Evolutionary conservation across 2,797 vertebrate species (phyloP).

Genomic region (Girardinus metallicus): DNA sequence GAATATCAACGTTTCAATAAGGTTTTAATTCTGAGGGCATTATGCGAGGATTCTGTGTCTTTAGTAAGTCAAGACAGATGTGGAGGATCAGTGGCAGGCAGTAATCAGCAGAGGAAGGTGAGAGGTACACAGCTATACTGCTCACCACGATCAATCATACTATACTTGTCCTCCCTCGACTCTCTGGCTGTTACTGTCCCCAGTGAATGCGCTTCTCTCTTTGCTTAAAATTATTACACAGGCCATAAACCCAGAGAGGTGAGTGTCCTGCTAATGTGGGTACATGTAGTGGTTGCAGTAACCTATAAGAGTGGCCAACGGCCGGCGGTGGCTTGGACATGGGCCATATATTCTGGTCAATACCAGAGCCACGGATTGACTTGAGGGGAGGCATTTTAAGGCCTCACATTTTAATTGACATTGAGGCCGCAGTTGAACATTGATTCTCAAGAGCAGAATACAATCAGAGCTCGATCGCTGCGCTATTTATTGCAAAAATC

Average conservation of each 20-base stretch:
- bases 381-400: slow-evolving; percentile 63
- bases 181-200: slow-evolving; percentile 79
- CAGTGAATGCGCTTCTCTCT: slow-evolving; percentile 78
- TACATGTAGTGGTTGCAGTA: slow-evolving; percentile 78
- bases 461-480: slow-evolving; percentile 44
- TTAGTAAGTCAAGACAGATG: slow-evolving; percentile 77
- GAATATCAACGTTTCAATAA: slow-evolving; percentile 40
- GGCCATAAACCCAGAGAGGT: slow-evolving; percentile 80
- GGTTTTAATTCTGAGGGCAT: slow-evolving; percentile 58
- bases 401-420: slow-evolving; percentile 74
- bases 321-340: slow-evolving; percentile 69
- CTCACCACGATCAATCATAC: slow-evolving; percentile 80
- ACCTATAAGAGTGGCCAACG: slow-evolving; percentile 79
- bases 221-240: slow-evolving; percentile 84
- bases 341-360: slow-evolving; percentile 76
- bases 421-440: slow-evolving; percentile 51
- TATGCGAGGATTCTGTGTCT: slow-evolving; percentile 59
- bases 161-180: slow-evolving; percentile 80
- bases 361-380: slow-evolving; percentile 64
- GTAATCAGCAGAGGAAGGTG: slow-evolving; percentile 66
- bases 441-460: slow-evolving; percentile 53
- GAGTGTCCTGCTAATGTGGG: slow-evolving; percentile 80
- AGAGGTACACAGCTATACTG: slow-evolving; percentile 77
- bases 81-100: slow-evolving; percentile 75
- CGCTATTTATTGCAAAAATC: slow-evolving; percentile 31